Evolutionary conservation across 2,113 vertebrate species (phyloP).

Genomic region (Cardinalis cardinalis): DNA sequence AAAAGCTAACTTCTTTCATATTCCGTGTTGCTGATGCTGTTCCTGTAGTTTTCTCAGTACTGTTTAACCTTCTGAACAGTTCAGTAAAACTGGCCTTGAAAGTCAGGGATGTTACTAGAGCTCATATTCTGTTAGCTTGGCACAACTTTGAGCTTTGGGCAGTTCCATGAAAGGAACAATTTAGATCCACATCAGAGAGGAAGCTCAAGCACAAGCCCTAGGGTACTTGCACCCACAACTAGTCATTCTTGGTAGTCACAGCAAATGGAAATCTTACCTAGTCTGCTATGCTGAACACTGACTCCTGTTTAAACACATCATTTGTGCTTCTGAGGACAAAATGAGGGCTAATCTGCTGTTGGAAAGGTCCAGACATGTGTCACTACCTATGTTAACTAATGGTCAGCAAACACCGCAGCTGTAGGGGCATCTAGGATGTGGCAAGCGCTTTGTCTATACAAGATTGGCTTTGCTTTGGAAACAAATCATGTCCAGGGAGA

Average conservation of each 20-base stretch:
- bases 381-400: background rate
- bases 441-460: rapidly evolving
- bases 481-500: background rate
- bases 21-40: background rate
- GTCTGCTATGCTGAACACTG: background rate
- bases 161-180: rapidly evolving
- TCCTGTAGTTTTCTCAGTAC: background rate
- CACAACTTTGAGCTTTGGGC: background rate
- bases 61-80: background rate
- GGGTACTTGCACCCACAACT: background rate
- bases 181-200: background rate
- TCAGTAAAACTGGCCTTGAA: background rate
- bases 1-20: background rate
- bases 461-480: background rate
- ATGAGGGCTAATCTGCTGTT: background rate
- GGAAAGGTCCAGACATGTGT: background rate
- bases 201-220: background rate
- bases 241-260: background rate
- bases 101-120: background rate
- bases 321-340: background rate
- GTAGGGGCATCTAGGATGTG: background rate
- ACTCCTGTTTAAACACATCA: background rate
- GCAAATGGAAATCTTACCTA: background rate
- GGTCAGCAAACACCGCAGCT: background rate
- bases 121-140: rapidly evolving